These are phyloP conservation scores for Cheilosia variabilis DNA, from an alignment of 2,888 invertebrate genomes.

Conservation along the genomic window DNA sequence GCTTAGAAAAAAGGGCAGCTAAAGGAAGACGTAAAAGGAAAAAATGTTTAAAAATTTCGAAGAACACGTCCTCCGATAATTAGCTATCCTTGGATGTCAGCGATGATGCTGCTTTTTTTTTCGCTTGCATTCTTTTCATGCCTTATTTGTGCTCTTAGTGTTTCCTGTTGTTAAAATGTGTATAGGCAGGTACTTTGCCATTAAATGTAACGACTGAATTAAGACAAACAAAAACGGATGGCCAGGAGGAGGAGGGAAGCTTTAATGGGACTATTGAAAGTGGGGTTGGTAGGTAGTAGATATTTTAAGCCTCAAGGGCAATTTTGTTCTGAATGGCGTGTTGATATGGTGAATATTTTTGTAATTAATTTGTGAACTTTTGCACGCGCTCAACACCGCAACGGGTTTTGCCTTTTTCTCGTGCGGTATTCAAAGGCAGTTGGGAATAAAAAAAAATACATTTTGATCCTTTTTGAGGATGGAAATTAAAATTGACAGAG, in stretches of 20 bases:
- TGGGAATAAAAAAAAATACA: slow-evolving; percentile 15
- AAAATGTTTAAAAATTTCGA: slow-evolving; percentile 53
- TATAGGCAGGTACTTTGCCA: slow-evolving; percentile 62
- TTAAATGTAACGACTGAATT: slow-evolving; percentile 74
- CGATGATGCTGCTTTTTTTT: slow-evolving; percentile 29
- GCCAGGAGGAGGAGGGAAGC: background rate
- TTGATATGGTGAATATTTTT: slow-evolving; percentile 57
- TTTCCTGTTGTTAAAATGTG: slow-evolving; percentile 56
- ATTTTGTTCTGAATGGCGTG: slow-evolving; percentile 53
- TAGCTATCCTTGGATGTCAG: slow-evolving; percentile 71
- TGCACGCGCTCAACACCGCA: slow-evolving; percentile 22
- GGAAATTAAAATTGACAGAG: slow-evolving; percentile 54
- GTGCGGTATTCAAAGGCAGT: too few species aligned
- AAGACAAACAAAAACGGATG: slow-evolving; percentile 33
- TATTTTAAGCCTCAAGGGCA: slow-evolving; percentile 52
- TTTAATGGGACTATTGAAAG: slow-evolving; percentile 57
- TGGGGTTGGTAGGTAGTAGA: background rate
- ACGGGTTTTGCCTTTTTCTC: background rate
- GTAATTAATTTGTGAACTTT: slow-evolving; percentile 67
- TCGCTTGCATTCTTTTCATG: slow-evolving; percentile 55
- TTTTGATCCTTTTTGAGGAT: slow-evolving; percentile 46
- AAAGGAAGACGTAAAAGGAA: slow-evolving; percentile 1
- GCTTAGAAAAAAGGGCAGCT: background rate
- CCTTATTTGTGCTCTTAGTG: slow-evolving; percentile 68
- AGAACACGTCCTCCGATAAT: slow-evolving; percentile 74